These are phyloP conservation scores for Callimorpha dominula DNA, from an alignment of 2,888 invertebrate genomes.

Conservation along the genomic window DNA sequence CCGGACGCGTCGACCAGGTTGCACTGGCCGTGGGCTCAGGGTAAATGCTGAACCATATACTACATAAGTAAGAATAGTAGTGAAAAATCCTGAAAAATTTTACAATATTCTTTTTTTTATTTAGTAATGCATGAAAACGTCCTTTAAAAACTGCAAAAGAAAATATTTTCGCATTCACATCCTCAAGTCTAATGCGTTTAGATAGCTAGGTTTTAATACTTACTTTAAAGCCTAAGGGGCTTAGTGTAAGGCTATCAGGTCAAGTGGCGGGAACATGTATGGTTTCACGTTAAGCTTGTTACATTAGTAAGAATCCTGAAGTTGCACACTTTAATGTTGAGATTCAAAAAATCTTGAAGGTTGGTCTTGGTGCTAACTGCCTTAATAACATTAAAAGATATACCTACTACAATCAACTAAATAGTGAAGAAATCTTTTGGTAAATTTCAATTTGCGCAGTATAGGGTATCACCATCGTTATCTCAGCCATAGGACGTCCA, in stretches of 20 bases:
- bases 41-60: too few relatives aligned
- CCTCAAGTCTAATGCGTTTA: slow-evolving; percentile 41
- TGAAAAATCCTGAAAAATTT: too few relatives aligned
- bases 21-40: too few relatives aligned
- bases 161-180: slow-evolving; percentile 41
- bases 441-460: too few relatives aligned
- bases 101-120: too few relatives aligned
- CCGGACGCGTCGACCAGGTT: too few relatives aligned
- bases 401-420: too few relatives aligned
- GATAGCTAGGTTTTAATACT: slow-evolving; percentile 52
- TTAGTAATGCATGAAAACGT: too few relatives aligned
- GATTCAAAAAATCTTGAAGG: slow-evolving; percentile 21
- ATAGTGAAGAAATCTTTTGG: too few relatives aligned
- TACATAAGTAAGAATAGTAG: too few relatives aligned
- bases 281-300: slow-evolving; percentile 77
- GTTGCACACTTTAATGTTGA: slow-evolving; percentile 28
- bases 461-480: too few relatives aligned
- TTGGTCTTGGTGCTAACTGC: background rate
- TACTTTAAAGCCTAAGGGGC: slow-evolving; percentile 68
- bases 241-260: slow-evolving; percentile 72
- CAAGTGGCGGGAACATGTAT: slow-evolving; percentile 69
- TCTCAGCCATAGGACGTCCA: too few relatives aligned
- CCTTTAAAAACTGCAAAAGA: background rate
- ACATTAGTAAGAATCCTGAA: slow-evolving; percentile 65
- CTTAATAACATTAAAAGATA: background rate